phyloP scores from a whole-genome alignment of 2,797 vertebrate species.

The Urosaurus nigricauda region DNA sequence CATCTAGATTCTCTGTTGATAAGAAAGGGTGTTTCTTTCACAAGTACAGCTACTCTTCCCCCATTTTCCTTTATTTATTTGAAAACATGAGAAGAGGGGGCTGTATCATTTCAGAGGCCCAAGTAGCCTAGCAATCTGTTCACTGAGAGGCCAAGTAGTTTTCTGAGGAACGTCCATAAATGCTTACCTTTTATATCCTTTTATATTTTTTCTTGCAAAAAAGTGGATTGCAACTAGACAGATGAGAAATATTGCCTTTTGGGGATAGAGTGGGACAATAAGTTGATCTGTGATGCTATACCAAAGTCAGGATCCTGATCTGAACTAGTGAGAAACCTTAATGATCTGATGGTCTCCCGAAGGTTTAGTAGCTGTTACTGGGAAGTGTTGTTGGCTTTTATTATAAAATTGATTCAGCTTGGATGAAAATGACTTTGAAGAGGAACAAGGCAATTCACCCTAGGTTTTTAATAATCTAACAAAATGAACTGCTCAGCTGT shows the following conservation, averaged over 20 bases:
- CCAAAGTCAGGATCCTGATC: slow-evolving; percentile 5
- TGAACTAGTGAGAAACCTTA: slow-evolving; percentile 8
- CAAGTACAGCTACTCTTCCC: neutral
- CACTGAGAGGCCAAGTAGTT: neutral
- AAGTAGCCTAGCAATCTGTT: neutral
- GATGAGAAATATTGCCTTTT: neutral
- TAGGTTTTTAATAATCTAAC: slow-evolving; percentile 7
- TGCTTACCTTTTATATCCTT: neutral
- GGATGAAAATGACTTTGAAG: slow-evolving; percentile 19
- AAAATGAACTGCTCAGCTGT: slow-evolving; percentile 21
- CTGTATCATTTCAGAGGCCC: neutral
- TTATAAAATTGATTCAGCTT: slow-evolving; percentile 24
- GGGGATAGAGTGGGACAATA: neutral
- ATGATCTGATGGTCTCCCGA: neutral
- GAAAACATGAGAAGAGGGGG: neutral
- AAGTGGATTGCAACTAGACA: neutral
- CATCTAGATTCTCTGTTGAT: neutral
- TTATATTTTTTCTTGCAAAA: too few relatives aligned
- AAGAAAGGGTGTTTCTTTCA: neutral
- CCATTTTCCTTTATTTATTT: too few relatives aligned
- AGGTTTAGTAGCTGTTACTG: slow-evolving; percentile 12
- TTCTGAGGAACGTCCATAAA: neutral
- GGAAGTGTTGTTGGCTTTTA: slow-evolving; percentile 16
- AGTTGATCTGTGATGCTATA: neutral
- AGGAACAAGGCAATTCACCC: neutral